A percentile compares a stretch with the other conserved stretches of the same genome.
Evolutionary conservation across 1,140 invertebrate genomes (phyloP).

Genomic region (Potamilus streckersoni): DNA sequence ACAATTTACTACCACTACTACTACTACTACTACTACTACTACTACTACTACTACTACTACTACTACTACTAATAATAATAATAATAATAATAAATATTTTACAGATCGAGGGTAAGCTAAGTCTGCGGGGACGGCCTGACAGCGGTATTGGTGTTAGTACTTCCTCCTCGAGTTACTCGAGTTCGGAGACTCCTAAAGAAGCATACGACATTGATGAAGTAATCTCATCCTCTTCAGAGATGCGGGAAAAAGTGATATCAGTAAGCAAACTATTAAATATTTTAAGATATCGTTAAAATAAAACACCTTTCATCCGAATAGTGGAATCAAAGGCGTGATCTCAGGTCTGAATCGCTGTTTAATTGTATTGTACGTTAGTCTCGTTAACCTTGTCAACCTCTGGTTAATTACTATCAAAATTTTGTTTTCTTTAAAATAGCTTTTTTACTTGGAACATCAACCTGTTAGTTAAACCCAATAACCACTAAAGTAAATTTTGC

Average conservation of each 20-base stretch:
- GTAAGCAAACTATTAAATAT: slow-evolving; percentile 9
- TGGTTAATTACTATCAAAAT: too few relatives aligned
- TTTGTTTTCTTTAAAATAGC: too few relatives aligned
- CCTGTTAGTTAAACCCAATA: too few relatives aligned
- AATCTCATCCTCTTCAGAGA: slow-evolving; percentile 41
- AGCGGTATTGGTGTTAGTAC: slow-evolving; percentile 54
- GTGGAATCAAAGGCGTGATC: neutral
- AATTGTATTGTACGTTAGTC: neutral
- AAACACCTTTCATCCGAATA: neutral
- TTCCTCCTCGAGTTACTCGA: slow-evolving; percentile 57
- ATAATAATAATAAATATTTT: neutral
- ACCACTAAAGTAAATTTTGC: too few relatives aligned
- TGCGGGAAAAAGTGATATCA: slow-evolving; percentile 39
- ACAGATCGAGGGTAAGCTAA: slow-evolving; percentile 35
- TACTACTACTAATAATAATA: neutral
- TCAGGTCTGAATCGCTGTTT: neutral
- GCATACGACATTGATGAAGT: slow-evolving; percentile 45
- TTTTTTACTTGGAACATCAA: too few relatives aligned
- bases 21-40: too few relatives aligned
- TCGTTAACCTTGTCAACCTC: too few relatives aligned
- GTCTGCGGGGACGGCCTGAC: slow-evolving; percentile 48
- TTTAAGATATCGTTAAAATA: neutral
- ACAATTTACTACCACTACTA: too few relatives aligned
- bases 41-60: too few relatives aligned
- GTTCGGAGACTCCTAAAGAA: slow-evolving; percentile 46